Conservation (phyloP, 2,888 invertebrate species). For the Pyrrhia umbra region DNA sequence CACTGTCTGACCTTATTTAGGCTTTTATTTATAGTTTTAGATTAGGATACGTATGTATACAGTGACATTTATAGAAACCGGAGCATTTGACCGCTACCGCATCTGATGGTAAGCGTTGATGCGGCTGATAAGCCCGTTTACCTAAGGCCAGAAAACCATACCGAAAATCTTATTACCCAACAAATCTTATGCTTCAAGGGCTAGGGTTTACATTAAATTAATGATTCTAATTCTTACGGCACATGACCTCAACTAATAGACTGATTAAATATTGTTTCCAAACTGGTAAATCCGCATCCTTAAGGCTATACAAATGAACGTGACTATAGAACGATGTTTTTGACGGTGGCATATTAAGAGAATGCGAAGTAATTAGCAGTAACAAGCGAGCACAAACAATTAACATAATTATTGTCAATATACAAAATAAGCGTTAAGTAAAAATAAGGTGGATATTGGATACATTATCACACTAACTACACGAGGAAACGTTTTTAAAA, state of each 20-base stretch:
- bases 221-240: no score
- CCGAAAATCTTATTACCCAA: no score
- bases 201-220: no score
- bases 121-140: no score
- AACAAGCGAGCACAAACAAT: constrained; percentile 74
- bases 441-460: constrained; percentile 53
- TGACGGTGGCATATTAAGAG: constrained; percentile 66
- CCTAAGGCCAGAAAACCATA: no score
- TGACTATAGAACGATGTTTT: constrained; percentile 21
- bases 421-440: constrained; percentile 73
- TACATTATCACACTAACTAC: constrained; percentile 51
- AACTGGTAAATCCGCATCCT: constrained; percentile 7
- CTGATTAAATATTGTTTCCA: no score
- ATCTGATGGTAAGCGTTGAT: no score
- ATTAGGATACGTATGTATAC: background rate
- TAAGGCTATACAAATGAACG: constrained; percentile 5
- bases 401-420: constrained; percentile 76
- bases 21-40: background rate
- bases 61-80: background rate
- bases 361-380: constrained; percentile 79
- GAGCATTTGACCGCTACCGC: background rate
- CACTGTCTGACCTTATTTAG: background rate
- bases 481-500: constrained; percentile 72
- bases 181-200: no score
- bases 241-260: no score